These are phyloP conservation scores for Drosophila merina DNA, from an alignment of 2,888 invertebrate species.

Conservation along the genomic window DNA sequence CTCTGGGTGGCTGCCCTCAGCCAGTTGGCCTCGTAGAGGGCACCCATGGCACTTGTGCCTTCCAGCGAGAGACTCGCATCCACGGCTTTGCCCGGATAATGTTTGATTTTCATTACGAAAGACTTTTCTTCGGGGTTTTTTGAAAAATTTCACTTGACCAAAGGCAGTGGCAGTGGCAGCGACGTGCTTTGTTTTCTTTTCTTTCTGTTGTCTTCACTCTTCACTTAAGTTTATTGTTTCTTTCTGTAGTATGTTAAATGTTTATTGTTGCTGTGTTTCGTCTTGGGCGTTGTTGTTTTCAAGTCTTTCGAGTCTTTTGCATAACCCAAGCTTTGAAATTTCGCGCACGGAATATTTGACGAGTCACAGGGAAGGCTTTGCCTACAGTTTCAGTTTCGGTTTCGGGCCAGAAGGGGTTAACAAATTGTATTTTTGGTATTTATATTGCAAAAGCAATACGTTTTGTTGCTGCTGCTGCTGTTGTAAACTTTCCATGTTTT, in stretches of 20 bases:
- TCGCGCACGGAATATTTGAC: constrained; percentile 73
- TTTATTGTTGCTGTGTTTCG: constrained; percentile 34
- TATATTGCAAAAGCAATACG: constrained; percentile 57
- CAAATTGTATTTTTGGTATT: constrained; percentile 66
- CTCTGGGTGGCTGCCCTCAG: constrained; percentile 85
- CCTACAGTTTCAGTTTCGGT: constrained; percentile 6
- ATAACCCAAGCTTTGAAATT: constrained; percentile 62
- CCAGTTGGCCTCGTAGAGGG: constrained; percentile 94
- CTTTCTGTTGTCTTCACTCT: constrained; percentile 19
- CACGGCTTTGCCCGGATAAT: constrained; percentile 93
- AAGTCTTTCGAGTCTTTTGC: constrained; percentile 56
- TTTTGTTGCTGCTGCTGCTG: constrained; percentile 31
- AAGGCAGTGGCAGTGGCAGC: constrained; percentile 20
- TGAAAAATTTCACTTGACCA: constrained; percentile 59
- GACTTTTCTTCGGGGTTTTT: constrained; percentile 18
- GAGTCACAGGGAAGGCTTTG: constrained; percentile 52
- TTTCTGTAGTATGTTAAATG: background rate
- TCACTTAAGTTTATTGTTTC: constrained; percentile 32
- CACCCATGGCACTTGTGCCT: constrained; percentile 89
- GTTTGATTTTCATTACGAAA: constrained; percentile 90
- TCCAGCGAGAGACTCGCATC: constrained; percentile 88
- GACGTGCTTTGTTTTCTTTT: constrained; percentile 63
- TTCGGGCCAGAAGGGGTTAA: constrained; percentile 37
- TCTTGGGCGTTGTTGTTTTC: constrained; percentile 23
- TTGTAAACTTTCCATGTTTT: constrained; percentile 66